Base-by-base conservation (phyloP, 2,888 invertebrate genomes). In the Onchidella celtica region DNA sequence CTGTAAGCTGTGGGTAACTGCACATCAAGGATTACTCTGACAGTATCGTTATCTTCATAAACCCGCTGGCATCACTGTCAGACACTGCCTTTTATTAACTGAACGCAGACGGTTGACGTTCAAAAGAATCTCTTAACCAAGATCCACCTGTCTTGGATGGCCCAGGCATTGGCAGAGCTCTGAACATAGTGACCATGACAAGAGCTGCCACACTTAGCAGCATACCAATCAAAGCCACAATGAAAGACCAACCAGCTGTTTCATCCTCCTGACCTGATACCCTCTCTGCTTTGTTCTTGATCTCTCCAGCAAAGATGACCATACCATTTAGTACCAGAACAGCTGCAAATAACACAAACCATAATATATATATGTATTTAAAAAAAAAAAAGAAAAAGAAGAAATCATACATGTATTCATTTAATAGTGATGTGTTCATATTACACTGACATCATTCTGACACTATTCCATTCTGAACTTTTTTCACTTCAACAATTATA, bases 211-310 rank as follows among this genome's bases (percentile, higher is more conserved):
- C 69, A 32, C 74, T 55, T 17, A 38, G 21, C 1, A 59, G 6
- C 27, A 82, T 79, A 14, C 81, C 81, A 21, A 76, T 65, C 2
- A 79, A n/a, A 9, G 79, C 75, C 40, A 81, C 59, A 29, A 66
- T 69, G 65, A 84, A 84, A 21, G 81, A 79, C 72, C 72, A 63
- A 29, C 79, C 82, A 38, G 76, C 21, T 40, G 36, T 9, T n/a
- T 81, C 81, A 63, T 81, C 81, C 40, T 79, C 81, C 66, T 84
- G 84, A 11, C 84, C 84, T 55, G 70, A n/a, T 3, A 76, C 76
- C 32, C 72, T 80, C 38, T 59, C 40, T 1, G 82, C 83, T 63
- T 83, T 75, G 79, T 81, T 74, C 55, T 83, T 81, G n/a, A 83
- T 69, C 21, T 85, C 81, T 34, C 76, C 83, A 55, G 81, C 81